Percentiles rank a stretch among this genome's conserved stretches.
These are phyloP conservation scores for Mus musculus DNA, from an alignment of 2,113 vertebrate genomes.

Conservation along the genomic window DNA sequence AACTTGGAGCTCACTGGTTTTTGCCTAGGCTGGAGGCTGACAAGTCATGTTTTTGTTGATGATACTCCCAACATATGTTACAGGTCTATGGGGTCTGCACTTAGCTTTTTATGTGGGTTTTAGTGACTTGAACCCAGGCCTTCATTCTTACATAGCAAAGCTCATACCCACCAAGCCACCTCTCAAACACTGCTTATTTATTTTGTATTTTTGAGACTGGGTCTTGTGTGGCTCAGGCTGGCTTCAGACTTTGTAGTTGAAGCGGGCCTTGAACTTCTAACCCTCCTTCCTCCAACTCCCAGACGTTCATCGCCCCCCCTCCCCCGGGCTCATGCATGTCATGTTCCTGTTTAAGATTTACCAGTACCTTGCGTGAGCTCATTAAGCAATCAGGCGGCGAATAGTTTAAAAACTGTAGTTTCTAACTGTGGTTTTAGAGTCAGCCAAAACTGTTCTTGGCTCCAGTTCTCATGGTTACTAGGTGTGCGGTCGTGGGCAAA, in stretches of 20 bases:
- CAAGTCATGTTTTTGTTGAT: not conserved
- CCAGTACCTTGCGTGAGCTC: not conserved
- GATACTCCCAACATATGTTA: not conserved
- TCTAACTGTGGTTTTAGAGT: not conserved
- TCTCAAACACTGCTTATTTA: not conserved
- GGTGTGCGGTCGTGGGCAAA: not conserved
- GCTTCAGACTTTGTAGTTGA: not conserved
- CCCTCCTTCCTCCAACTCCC: not conserved
- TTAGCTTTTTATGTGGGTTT: not conserved
- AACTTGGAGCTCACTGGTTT: not conserved
- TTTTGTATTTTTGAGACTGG: not conserved
- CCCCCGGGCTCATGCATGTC: not conserved
- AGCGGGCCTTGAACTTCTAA: not conserved
- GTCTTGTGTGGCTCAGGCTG: not conserved
- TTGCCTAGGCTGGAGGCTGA: not conserved
- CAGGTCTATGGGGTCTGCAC: not conserved
- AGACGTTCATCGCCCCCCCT: too few species aligned
- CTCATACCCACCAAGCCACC: not conserved
- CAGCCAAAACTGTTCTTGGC: not conserved
- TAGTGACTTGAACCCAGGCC: not conserved
- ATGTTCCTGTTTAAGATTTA: not conserved
- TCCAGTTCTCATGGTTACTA: not conserved
- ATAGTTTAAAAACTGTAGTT: not conserved
- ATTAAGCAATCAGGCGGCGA: not conserved
- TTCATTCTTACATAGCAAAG: not conserved